Evolutionary conservation across 2,113 vertebrate genomes (phyloP).

Genomic region (Lepisosteus oculatus): DNA sequence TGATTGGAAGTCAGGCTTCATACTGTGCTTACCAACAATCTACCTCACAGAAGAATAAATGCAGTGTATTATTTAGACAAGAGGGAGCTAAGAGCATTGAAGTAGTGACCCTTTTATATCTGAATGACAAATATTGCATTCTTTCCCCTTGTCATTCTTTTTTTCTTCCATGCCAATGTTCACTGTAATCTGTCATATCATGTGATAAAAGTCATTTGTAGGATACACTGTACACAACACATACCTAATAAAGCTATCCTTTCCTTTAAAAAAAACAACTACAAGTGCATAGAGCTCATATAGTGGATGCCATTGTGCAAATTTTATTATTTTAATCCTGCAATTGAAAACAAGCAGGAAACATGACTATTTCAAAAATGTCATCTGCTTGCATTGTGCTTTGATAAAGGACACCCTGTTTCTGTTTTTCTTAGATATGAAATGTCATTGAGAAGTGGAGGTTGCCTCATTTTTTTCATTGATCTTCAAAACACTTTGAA

Average conservation of each 20-base stretch:
- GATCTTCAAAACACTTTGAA: constrained; percentile 25
- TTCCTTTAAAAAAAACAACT: no score
- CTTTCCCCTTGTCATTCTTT: neutral
- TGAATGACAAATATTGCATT: no score
- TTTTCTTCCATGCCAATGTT: neutral
- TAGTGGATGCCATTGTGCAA: no score
- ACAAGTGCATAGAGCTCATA: no score
- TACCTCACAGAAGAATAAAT: no score
- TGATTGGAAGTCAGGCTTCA: neutral
- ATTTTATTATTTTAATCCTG: constrained; percentile 16
- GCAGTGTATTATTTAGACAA: neutral
- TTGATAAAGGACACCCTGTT: constrained; percentile 37
- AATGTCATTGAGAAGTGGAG: constrained; percentile 34
- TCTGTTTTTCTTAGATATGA: constrained; percentile 18
- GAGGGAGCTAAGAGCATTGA: no score
- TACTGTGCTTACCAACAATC: no score
- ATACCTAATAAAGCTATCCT: no score
- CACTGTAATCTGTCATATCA: neutral
- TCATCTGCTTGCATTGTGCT: constrained; percentile 33
- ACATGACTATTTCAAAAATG: constrained; percentile 39
- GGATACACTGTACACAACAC: no score
- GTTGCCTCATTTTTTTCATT: constrained; percentile 10
- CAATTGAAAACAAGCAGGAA: constrained; percentile 21
- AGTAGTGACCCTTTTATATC: no score
- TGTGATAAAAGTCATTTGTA: neutral